Evolutionary conservation across 2,888 invertebrate genomes (phyloP).

Genomic region (Rhingia campestris): DNA sequence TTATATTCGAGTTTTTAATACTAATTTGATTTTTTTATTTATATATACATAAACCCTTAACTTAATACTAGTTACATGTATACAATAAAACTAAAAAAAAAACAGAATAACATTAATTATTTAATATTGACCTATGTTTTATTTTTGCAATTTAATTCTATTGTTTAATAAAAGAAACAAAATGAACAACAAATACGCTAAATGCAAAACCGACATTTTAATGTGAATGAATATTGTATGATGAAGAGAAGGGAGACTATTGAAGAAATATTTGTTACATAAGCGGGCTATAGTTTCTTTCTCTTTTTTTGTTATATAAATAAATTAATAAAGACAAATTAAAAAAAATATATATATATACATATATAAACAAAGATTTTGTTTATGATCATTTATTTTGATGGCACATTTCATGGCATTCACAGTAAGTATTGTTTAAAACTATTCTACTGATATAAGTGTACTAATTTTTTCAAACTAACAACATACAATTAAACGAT

Average conservation of each 20-base stretch:
- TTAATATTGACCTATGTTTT: slow-evolving; percentile 32
- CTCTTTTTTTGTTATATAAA: slow-evolving; percentile 49
- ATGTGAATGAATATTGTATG: slow-evolving; percentile 34
- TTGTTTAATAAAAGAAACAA: slow-evolving; percentile 14
- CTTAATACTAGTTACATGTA: slow-evolving; percentile 55
- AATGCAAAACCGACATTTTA: slow-evolving; percentile 22
- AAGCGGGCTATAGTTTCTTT: slow-evolving; percentile 38
- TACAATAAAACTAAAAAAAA: slow-evolving; percentile 31
- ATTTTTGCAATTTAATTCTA: slow-evolving; percentile 41
- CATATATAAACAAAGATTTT: slow-evolving; percentile 1
- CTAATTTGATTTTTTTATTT: slow-evolving; percentile 54
- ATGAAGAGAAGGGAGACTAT: slow-evolving; percentile 17
- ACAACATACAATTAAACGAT: too few relatives aligned
- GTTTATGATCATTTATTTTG: not conserved
- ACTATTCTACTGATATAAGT: too few relatives aligned
- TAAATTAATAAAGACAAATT: slow-evolving; percentile 55
- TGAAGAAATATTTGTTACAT: slow-evolving; percentile 47
- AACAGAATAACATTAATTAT: slow-evolving; percentile 38
- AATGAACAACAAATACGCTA: slow-evolving; percentile 6
- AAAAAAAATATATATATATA: slow-evolving; percentile 10
- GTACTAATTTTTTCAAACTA: too few relatives aligned
- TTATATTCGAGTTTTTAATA: slow-evolving; percentile 43
- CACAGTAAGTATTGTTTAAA: too few relatives aligned
- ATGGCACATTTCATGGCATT: not conserved
- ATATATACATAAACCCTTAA: slow-evolving; percentile 40